Percentiles rank a stretch among this genome's conserved stretches.
phyloP scores from a whole-genome alignment of 2,888 invertebrate species.

The Erynnis tages region DNA sequence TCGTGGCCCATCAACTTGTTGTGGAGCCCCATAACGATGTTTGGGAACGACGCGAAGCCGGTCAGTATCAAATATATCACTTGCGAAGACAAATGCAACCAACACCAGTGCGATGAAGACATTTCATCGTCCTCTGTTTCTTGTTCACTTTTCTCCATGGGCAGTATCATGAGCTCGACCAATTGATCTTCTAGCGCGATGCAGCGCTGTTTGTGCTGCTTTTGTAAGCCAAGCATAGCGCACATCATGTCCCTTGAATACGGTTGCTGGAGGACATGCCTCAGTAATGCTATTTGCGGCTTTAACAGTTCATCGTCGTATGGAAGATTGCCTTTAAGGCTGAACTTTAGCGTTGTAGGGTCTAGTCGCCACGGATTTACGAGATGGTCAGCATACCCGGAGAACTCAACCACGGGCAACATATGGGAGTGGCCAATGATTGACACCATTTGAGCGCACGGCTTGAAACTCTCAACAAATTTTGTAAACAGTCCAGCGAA shows the following conservation, averaged over 20 bases:
- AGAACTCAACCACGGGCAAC: conserved; percentile 96
- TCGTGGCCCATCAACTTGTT: conserved; percentile 91
- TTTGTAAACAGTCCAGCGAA: conserved; percentile 91
- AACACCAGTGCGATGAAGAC: conserved; percentile 89
- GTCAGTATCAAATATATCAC: conserved; percentile 97
- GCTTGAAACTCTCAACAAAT: conserved; percentile 96
- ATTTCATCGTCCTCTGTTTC: conserved; percentile 82
- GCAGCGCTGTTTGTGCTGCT: conserved; percentile 94
- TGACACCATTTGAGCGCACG: conserved; percentile 97
- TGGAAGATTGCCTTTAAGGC: conserved; percentile 87
- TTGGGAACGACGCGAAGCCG: conserved; percentile 96
- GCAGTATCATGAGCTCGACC: conserved; percentile 93
- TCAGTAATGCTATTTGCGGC: conserved; percentile 92
- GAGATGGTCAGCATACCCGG: conserved; percentile 93
- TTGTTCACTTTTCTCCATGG: conserved; percentile 95
- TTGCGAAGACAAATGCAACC: conserved; percentile 96
- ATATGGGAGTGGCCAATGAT: conserved; percentile 94
- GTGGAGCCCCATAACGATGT: conserved; percentile 94
- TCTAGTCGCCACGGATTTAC: conserved; percentile 97
- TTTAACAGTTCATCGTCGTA: conserved; percentile 93
- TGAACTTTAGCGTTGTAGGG: conserved; percentile 86
- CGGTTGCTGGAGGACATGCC: conserved; percentile 96
- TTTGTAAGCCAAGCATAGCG: conserved; percentile 95
- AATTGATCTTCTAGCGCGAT: conserved; percentile 95
- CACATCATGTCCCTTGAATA: conserved; percentile 98